Evolutionary conservation across 2,113 vertebrate species (phyloP).

Genomic region (Zosterops japonicus): DNA sequence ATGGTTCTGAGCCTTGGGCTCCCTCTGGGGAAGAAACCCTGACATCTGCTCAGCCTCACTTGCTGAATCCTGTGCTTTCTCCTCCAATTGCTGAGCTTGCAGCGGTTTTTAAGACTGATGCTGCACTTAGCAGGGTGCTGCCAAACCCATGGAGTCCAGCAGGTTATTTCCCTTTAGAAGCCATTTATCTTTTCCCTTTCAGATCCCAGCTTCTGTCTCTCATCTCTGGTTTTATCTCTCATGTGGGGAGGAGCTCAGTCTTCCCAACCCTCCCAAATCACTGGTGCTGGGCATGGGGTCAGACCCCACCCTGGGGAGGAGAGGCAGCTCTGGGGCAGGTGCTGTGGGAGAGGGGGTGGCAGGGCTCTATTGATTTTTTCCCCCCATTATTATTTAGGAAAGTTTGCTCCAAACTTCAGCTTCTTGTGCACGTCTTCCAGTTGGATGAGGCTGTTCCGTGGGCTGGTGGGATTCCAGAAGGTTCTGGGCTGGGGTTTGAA

Average conservation of each 20-base stretch:
- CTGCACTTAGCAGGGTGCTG: slow-evolving; percentile 31
- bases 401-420: not conserved
- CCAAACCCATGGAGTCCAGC: slow-evolving; percentile 15
- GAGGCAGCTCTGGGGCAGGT: not conserved
- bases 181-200: slow-evolving; percentile 24
- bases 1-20: not conserved
- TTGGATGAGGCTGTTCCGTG: not conserved
- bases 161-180: slow-evolving; percentile 29
- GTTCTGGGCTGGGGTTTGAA: not conserved
- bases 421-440: not conserved
- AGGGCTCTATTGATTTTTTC: not conserved
- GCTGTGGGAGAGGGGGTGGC: accelerated
- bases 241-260: accelerated
- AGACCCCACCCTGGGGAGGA: not conserved
- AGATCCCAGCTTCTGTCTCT: not conserved
- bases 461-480: not conserved
- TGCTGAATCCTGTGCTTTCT: accelerated
- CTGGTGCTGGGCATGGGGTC: not conserved
- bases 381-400: not conserved
- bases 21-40: not conserved
- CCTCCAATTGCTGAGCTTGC: not conserved
- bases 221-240: not conserved
- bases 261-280: not conserved
- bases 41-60: not conserved
- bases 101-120: not conserved